These are phyloP conservation scores for Keiferia lycopersicella DNA, from an alignment of 2,888 invertebrate genomes.

Conservation along the genomic window DNA sequence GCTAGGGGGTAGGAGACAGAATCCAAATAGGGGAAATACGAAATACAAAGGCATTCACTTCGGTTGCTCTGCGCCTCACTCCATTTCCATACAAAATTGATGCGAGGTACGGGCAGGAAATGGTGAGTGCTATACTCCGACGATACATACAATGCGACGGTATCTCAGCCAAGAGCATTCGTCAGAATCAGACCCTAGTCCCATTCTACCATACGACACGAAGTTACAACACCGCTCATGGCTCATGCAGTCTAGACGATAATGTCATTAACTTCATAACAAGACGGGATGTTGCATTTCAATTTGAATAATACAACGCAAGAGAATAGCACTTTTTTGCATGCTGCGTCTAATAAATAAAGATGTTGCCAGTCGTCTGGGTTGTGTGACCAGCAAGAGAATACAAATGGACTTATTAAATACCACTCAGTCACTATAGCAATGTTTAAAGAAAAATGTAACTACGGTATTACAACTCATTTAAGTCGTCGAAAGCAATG, in stretches of 20 bases:
- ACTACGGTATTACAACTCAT: conserved; percentile 1
- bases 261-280: conserved; percentile 19
- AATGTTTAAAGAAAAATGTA: neutral
- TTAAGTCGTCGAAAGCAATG: conserved; percentile 50
- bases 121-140: conserved; percentile 46
- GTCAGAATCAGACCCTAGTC: conserved; percentile 39
- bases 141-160: conserved; percentile 39
- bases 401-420: neutral
- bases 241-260: conserved; percentile 32
- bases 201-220: conserved; percentile 47
- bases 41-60: conserved; percentile 43
- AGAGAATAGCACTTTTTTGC: neutral
- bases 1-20: conserved; percentile 28
- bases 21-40: conserved; percentile 37
- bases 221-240: conserved; percentile 32
- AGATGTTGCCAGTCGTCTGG: conserved; percentile 9
- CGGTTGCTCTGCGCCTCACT: conserved; percentile 45
- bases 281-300: conserved; percentile 20
- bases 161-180: conserved; percentile 49
- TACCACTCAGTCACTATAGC: too few species aligned
- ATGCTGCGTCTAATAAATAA: neutral
- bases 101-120: conserved; percentile 53
- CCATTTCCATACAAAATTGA: conserved; percentile 63
- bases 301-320: neutral
- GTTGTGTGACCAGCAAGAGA: conserved; percentile 6